These are phyloP conservation scores for Latrodectus hesperus DNA, from an alignment of 2,888 invertebrate genomes.

Conservation along the genomic window DNA sequence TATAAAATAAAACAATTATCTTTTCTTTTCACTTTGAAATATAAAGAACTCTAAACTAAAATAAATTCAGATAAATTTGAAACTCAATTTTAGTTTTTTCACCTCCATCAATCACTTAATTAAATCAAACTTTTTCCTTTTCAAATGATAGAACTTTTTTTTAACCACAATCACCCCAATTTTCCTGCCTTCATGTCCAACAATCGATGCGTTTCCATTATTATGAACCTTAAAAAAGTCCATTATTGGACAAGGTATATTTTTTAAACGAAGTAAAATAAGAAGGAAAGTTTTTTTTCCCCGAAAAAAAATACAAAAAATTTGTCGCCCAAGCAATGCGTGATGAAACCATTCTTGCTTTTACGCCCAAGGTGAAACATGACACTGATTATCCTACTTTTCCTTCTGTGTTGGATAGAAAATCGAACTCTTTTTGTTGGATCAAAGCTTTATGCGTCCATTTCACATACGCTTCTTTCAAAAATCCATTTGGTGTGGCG, in stretches of 20 bases:
- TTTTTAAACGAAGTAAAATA: background rate
- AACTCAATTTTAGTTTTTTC: no score
- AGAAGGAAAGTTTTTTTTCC: background rate
- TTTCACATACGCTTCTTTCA: background rate
- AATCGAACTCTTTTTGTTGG: constrained; percentile 1
- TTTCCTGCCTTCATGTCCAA: background rate
- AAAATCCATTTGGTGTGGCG: constrained; percentile 3
- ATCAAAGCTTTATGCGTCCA: background rate
- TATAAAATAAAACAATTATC: no score
- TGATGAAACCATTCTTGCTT: background rate
- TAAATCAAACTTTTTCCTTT: no score
- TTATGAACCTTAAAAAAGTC: background rate
- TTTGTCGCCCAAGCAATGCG: background rate
- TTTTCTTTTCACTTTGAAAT: no score
- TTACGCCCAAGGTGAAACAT: constrained; percentile 2
- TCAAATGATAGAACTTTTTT: no score
- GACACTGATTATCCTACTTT: constrained; percentile 5
- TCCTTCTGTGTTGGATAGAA: constrained; percentile 5
- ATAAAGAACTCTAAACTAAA: no score
- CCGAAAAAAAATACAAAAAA: background rate
- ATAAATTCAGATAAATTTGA: no score
- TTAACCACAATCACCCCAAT: background rate
- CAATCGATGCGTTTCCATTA: background rate
- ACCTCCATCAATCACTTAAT: no score
- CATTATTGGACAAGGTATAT: background rate